Evolutionary conservation across 2,888 invertebrate genomes (phyloP).

Genomic region (Tanaodytes sp.): DNA sequence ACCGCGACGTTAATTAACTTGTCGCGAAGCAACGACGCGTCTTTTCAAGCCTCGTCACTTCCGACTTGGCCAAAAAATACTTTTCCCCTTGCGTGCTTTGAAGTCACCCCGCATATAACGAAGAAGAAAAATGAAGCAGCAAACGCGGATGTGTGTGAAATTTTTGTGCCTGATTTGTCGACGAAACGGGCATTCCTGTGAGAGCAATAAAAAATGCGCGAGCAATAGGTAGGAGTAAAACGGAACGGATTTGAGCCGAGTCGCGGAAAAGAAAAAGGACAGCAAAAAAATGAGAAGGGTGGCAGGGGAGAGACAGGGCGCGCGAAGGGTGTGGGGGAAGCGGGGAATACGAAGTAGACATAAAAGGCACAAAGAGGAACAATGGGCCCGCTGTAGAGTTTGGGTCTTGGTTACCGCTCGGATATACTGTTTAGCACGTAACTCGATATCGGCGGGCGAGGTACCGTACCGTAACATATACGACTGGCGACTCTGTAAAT

Average conservation of each 20-base stretch:
- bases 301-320: background rate
- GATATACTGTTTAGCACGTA: constrained; percentile 68
- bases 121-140: too few relatives aligned
- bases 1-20: too few relatives aligned
- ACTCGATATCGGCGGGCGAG: constrained; percentile 64
- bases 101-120: too few relatives aligned
- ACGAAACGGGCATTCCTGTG: constrained; percentile 10
- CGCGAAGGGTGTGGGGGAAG: background rate
- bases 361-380: constrained; percentile 56
- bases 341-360: too few relatives aligned
- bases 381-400: constrained; percentile 63
- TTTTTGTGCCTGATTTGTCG: constrained; percentile 22
- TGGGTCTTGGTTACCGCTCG: constrained; percentile 66
- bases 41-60: constrained; percentile 61
- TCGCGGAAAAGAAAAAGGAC: constrained; percentile 46
- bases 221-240: constrained; percentile 24
- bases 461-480: constrained; percentile 44
- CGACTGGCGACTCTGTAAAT: constrained; percentile 39
- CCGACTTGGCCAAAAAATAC: constrained; percentile 60
- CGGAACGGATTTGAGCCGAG: constrained; percentile 43
- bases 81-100: too few relatives aligned
- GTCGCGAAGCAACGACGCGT: constrained; percentile 35
- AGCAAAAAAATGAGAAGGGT: constrained; percentile 9
- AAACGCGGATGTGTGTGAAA: constrained; percentile 2
- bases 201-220: constrained; percentile 17